phyloP scores from a whole-genome alignment of 2,797 vertebrate species.

The Danio tinwini region DNA sequence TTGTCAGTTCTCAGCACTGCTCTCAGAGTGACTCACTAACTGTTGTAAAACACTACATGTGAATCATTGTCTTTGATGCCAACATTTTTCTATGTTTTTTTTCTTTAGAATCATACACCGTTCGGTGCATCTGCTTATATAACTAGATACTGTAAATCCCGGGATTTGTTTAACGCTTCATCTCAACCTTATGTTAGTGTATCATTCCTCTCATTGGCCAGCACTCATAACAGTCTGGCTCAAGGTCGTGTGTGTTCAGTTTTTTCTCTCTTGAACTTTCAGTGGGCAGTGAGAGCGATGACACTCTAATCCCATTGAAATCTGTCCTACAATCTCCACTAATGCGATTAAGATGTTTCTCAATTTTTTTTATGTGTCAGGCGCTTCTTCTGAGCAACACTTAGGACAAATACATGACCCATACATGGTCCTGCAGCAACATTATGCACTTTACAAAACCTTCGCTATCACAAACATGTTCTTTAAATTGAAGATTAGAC shows the following conservation, averaged over 20 bases:
- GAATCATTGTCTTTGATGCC: conserved; percentile 7
- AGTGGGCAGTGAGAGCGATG: conserved; percentile 16
- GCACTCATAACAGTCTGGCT: not conserved
- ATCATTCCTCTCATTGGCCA: conserved; percentile 5
- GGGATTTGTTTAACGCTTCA: not conserved
- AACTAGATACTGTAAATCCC: not conserved
- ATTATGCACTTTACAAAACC: not conserved
- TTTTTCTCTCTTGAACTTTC: conserved; percentile 19
- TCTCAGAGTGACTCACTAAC: conserved; percentile 15
- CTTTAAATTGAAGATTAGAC: not conserved
- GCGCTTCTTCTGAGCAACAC: not conserved
- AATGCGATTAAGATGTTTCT: conserved; percentile 52
- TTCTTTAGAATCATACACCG: not conserved
- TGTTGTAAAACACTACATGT: conserved; percentile 32
- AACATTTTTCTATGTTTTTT: not conserved
- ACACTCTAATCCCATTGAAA: conserved; percentile 48
- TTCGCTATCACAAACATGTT: not conserved
- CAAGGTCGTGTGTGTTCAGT: conserved; percentile 39
- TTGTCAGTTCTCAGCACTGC: conserved; percentile 38
- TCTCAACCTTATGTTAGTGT: not conserved
- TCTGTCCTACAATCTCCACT: conserved; percentile 33
- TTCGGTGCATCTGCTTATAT: not conserved
- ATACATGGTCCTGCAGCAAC: not conserved
- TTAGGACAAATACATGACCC: not conserved
- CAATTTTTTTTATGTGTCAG: not conserved